Base-by-base conservation (phyloP, 2,888 invertebrate genomes). In the Hedychridium roseum region DNA sequence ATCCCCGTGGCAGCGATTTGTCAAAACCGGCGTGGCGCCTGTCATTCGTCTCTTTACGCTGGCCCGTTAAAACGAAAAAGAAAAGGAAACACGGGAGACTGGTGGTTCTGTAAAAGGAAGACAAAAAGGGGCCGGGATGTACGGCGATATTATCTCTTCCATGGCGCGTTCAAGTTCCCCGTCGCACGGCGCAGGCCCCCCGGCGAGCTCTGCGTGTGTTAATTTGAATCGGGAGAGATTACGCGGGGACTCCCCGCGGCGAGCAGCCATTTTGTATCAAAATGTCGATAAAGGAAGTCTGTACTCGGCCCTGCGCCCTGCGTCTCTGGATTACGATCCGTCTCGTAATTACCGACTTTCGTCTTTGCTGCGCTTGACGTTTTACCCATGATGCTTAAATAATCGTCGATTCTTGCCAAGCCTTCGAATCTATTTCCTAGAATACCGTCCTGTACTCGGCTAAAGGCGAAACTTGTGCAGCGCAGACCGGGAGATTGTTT, bases 181-280 rank as follows among this genome's bases (percentile, higher is more conserved):
- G 60, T 63, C 63, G 67, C 69, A 66, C 62, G 58, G 42, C 50
- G 50, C 30, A 27, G 50, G 35, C 62, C 55, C 66, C 68, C 68
- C 46, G 63, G 57, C 53, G 75, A 53, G 72, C 78, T 61, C 78
- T 73, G 78, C 80, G 79, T 81, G 82, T 82, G 83, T 83, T 84
- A 83, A 84, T 84, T 83, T 83, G 82, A 82, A 82, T 82, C 80
- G 81, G 71, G 79, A 79, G 81, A 84, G 83, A 84, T 84, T 83
- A 84, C 83, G 83, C 82, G 70, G 69, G 50, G 78, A 68, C 76
- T 67, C 74, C 78, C 78, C 73, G 74, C 65, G 64, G 78, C 54
- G 78, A 73, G 76, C 75, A 74, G 77, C 78, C 78, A 78, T 78
- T 77, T 78, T 78, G 75, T 78, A 78, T 76, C 71, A 76, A 77